phyloP scores from a whole-genome alignment of 1,140 invertebrate species.

The Andrena cerasifolii region DNA sequence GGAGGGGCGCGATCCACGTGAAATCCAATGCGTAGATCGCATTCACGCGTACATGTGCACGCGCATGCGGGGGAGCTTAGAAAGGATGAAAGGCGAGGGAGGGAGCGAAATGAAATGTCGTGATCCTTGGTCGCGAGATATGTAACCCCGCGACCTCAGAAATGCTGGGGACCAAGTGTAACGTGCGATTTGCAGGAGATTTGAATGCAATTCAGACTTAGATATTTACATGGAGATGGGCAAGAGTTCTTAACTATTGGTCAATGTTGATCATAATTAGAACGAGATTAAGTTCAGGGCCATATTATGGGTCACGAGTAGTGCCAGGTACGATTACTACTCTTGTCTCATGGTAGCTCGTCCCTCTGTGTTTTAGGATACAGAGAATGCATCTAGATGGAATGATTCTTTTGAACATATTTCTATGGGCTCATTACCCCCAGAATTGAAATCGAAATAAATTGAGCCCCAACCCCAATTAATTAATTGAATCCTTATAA shows the following conservation, averaged over 20 bases:
- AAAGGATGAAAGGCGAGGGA: constrained; percentile 19
- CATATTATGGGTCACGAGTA: too few relatives aligned
- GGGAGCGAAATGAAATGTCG: constrained; percentile 1
- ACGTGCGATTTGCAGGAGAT: background rate
- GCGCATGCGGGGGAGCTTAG: background rate
- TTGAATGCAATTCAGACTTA: constrained; percentile 1
- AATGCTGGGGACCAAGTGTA: background rate
- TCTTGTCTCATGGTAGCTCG: too few relatives aligned
- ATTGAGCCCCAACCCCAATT: too few relatives aligned
- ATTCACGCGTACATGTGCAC: constrained; percentile 33
- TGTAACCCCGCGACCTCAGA: constrained; percentile 7
- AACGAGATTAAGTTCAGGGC: too few relatives aligned
- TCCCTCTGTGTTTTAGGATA: too few relatives aligned
- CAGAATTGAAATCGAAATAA: too few relatives aligned
- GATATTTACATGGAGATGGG: background rate
- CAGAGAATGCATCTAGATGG: too few relatives aligned
- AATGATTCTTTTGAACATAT: too few relatives aligned
- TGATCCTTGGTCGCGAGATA: constrained; percentile 14
- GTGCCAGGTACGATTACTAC: too few relatives aligned
- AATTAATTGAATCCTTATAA: constrained; percentile 32
- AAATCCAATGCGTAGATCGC: constrained; percentile 34
- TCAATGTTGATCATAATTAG: too few relatives aligned
- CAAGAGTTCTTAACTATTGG: too few relatives aligned
- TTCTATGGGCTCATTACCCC: too few relatives aligned
- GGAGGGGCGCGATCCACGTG: constrained; percentile 34